Conservation (phyloP, 2,113 vertebrate genomes). For the Himantopus leucocephalus region DNA sequence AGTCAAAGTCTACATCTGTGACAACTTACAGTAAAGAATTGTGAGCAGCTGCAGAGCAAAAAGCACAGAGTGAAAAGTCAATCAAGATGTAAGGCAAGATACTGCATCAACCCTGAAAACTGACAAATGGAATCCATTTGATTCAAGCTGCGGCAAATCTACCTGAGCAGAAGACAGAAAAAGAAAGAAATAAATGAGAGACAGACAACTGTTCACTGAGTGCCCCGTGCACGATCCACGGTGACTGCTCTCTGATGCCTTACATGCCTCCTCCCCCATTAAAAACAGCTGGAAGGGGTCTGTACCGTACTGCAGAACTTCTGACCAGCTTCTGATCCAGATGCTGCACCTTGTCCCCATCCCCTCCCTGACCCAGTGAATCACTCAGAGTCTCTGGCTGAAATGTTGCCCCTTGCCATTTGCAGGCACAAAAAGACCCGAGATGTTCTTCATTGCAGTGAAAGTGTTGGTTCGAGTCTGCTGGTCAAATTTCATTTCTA, state of each 20-base stretch:
- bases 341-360: neutral
- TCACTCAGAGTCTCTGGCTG: neutral
- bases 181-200: neutral
- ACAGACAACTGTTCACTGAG: neutral
- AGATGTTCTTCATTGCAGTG: neutral
- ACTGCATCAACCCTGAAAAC: neutral
- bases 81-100: slow-evolving; percentile 11
- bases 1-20: slow-evolving; percentile 47
- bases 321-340: neutral
- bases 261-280: neutral
- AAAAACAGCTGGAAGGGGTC: neutral
- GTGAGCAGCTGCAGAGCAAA: slow-evolving; percentile 45
- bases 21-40: slow-evolving; percentile 47
- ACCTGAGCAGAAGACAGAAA: neutral
- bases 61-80: slow-evolving; percentile 23
- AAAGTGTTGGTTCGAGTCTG: neutral
- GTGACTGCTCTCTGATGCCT: neutral
- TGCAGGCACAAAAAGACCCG: neutral
- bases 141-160: neutral
- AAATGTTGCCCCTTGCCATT: neutral
- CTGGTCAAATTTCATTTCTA: neutral
- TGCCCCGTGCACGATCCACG: rapidly evolving
- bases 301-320: neutral
- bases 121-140: neutral
- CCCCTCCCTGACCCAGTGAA: neutral